Evolutionary conservation across 1,140 invertebrate species (phyloP).

Genomic region (Diorhabda sublineata): DNA sequence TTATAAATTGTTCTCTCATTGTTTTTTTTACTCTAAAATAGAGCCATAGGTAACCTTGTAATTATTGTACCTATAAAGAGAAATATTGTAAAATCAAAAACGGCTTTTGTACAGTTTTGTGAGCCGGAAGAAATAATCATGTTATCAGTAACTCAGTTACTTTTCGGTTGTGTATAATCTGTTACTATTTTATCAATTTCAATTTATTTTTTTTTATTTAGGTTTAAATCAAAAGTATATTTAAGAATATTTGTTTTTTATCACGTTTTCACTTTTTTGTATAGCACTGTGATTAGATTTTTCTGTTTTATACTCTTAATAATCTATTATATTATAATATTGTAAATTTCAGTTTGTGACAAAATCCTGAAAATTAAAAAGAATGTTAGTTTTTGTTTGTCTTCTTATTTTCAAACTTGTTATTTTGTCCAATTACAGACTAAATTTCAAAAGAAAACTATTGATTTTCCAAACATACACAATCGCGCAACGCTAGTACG

Average conservation of each 20-base stretch:
- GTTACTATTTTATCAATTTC: not conserved
- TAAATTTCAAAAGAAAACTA: too few relatives aligned
- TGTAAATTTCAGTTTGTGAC: not conserved
- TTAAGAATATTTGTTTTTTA: not conserved
- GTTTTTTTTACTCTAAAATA: constrained; percentile 19
- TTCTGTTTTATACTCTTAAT: not conserved
- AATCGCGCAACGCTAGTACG: too few relatives aligned
- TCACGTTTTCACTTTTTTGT: not conserved
- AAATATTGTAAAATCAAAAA: not conserved
- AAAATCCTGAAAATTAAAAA: not conserved
- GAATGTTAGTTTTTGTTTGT: not conserved
- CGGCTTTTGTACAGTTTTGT: not conserved
- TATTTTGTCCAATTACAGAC: too few relatives aligned
- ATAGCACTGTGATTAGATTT: constrained; percentile 1
- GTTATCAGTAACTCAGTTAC: not conserved
- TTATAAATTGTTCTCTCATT: too few relatives aligned
- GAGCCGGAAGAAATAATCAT: not conserved
- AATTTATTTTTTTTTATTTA: not conserved
- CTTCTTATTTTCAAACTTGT: too few relatives aligned
- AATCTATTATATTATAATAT: not conserved
- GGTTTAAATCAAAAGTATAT: not conserved
- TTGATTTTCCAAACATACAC: too few relatives aligned
- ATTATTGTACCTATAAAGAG: constrained; percentile 9
- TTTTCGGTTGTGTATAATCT: not conserved
- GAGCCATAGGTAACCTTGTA: not conserved